Evolutionary conservation across 2,888 invertebrate genomes (phyloP), one percentile per base, ranked within the genome.

Genomic region (Junonia oenone): DNA sequence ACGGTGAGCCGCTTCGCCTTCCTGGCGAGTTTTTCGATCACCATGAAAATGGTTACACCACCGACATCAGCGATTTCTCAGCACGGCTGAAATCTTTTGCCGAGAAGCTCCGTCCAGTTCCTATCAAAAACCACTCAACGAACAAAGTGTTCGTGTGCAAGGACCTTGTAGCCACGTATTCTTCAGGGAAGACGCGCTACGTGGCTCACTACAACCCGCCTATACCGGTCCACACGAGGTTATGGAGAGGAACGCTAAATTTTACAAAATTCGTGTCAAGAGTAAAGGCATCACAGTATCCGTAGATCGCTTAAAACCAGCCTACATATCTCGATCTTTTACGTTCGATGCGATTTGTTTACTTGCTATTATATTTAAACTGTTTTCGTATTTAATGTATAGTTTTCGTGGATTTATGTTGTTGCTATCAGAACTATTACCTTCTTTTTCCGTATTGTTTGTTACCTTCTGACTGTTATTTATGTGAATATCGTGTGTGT

Each of bases 131-230:
- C 0, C 70, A 70, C 45, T n/a, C 31, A 6, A 55, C 57, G 1
- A 13, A 46, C 1, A 53, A 22, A 45, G 50, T 57, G 0, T 71
- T 71, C 45, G 26, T 71, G 0, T 68, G 35, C 29, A 70, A 69
- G 45, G 67, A 69, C 0, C 56, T 71, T 33, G 47, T 9, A 37
- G 9, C n/a, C 65, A 68, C 48, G 68, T 69, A 0, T 69, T 67
- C 45, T 50, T 67, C 0, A 31, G 68, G 6, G 67, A 68, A 26
- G 64, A 67, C 22, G 33, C 33, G 33, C 33, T 33, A 13, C 33
- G 33, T 3, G 13, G 4, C 13, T 33, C 33, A 13, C 13, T 33
- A 13, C 33, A 33, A n/a, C 33, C 33, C 33, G n/a, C 33, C n/a
- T 33, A 33, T 13, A 13, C 33, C 5, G 33, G 33, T n/a, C 13